phyloP scores from a whole-genome alignment of 2,888 invertebrate genomes.

The Oasisia sp. region DNA sequence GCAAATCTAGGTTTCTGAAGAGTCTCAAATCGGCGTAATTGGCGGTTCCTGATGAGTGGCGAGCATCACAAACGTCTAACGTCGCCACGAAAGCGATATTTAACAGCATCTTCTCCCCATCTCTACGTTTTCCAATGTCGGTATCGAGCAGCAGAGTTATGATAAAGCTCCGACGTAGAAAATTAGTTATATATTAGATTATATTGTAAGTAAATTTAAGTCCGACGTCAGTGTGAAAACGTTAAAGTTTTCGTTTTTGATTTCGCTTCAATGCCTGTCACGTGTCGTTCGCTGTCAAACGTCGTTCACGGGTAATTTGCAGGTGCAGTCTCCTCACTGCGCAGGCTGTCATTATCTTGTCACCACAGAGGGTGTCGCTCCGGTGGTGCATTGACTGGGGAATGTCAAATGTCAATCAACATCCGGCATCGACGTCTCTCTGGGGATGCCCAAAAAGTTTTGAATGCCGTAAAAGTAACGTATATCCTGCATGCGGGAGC shows the following conservation, averaged over 20 bases:
- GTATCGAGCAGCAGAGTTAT: too few species aligned
- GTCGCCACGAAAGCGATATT: too few species aligned
- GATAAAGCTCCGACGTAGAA: too few species aligned
- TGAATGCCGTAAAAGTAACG: not conserved
- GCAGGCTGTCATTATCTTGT: not conserved
- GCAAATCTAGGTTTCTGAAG: too few species aligned
- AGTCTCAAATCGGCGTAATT: too few species aligned
- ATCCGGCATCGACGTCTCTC: not conserved
- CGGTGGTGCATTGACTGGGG: not conserved
- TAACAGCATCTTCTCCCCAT: too few species aligned
- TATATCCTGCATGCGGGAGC: too few species aligned
- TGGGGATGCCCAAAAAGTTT: not conserved
- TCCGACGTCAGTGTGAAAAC: not conserved
- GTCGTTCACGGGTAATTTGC: not conserved
- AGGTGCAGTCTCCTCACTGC: conserved; percentile 12
- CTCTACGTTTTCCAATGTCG: too few species aligned
- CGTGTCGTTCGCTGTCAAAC: not conserved
- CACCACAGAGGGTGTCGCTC: not conserved
- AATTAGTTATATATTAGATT: not conserved
- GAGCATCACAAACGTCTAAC: too few species aligned
- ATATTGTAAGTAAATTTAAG: too few species aligned
- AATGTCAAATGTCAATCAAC: conserved; percentile 1
- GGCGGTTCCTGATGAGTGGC: too few species aligned
- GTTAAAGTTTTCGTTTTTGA: not conserved
- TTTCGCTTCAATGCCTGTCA: not conserved